phyloP scores from a whole-genome alignment of 1,140 invertebrate species.

The Chymomyza costata region DNA sequence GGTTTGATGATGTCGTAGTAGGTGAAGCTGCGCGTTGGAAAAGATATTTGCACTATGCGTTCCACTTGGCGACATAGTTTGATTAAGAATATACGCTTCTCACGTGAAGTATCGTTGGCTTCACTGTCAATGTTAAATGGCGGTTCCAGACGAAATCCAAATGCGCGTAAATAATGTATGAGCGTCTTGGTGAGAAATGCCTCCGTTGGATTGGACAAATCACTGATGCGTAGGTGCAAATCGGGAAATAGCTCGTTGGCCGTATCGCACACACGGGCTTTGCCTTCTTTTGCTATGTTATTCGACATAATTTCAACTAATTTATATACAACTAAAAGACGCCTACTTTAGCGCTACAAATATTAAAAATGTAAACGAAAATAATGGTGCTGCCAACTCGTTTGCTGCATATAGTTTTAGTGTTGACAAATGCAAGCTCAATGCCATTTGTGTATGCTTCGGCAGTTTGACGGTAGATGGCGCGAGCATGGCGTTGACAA shows the following conservation, averaged over 20 bases:
- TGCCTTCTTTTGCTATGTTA: not conserved
- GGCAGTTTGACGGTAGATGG: too few relatives aligned
- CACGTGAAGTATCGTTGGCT: constrained; percentile 26
- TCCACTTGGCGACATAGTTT: constrained; percentile 55
- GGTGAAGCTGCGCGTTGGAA: constrained; percentile 42
- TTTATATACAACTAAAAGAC: not conserved
- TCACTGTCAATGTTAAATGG: constrained; percentile 40
- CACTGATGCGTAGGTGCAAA: constrained; percentile 33
- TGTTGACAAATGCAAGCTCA: too few relatives aligned
- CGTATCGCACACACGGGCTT: constrained; percentile 16
- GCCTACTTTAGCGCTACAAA: too few relatives aligned
- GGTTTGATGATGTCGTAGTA: constrained; percentile 55
- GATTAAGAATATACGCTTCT: constrained; percentile 47
- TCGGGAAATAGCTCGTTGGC: constrained; percentile 46
- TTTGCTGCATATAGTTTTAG: too few relatives aligned
- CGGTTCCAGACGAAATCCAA: constrained; percentile 52
- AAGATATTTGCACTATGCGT: constrained; percentile 47
- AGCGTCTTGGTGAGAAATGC: constrained; percentile 40
- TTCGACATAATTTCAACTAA: constrained; percentile 5
- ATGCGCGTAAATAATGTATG: constrained; percentile 38
- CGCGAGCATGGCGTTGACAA: too few relatives aligned
- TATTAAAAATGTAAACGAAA: too few relatives aligned
- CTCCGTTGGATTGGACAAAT: constrained; percentile 43
- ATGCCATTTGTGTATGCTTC: too few relatives aligned
- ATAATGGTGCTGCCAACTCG: too few relatives aligned